phyloP scores from a whole-genome alignment of 2,113 vertebrate species.

The Phrynosoma blainvillii region DNA sequence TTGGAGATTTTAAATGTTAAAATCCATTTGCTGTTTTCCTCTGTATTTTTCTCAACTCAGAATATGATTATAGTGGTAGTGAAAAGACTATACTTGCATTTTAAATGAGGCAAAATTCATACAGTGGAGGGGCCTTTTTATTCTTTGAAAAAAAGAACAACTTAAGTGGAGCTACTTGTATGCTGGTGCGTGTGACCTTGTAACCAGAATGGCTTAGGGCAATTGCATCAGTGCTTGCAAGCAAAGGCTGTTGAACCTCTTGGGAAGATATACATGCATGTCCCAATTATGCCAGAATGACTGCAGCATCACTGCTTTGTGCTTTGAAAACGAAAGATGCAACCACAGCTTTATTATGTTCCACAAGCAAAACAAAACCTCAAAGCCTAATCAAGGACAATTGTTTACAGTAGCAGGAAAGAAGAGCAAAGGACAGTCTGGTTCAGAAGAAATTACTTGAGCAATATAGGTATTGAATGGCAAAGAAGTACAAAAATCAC shows the following conservation, averaged over 20 bases:
- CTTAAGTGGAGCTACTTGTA: neutral
- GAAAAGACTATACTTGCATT: constrained; percentile 2
- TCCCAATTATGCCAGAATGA: constrained; percentile 41
- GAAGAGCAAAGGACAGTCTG: neutral
- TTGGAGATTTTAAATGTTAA: neutral
- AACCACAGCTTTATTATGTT: neutral
- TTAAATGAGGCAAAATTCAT: neutral
- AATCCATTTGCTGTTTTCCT: neutral
- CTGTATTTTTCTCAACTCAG: neutral
- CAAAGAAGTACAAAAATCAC: neutral
- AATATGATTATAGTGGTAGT: neutral
- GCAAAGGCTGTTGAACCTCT: neutral
- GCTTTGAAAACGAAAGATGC: constrained; percentile 30
- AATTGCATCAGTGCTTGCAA: neutral
- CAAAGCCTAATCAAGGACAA: neutral
- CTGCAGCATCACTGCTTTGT: neutral
- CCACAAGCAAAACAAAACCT: neutral
- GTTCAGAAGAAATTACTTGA: neutral
- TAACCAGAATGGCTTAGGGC: constrained; percentile 24
- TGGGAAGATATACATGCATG: constrained; percentile 30
- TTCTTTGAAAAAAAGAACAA: neutral
- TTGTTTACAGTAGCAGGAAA: neutral
- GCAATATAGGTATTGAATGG: neutral
- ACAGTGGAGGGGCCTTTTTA: neutral
- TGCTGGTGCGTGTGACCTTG: constrained; percentile 12